Conservation (phyloP, 2,888 invertebrate genomes). For the Lasioglossum figueresi region DNA sequence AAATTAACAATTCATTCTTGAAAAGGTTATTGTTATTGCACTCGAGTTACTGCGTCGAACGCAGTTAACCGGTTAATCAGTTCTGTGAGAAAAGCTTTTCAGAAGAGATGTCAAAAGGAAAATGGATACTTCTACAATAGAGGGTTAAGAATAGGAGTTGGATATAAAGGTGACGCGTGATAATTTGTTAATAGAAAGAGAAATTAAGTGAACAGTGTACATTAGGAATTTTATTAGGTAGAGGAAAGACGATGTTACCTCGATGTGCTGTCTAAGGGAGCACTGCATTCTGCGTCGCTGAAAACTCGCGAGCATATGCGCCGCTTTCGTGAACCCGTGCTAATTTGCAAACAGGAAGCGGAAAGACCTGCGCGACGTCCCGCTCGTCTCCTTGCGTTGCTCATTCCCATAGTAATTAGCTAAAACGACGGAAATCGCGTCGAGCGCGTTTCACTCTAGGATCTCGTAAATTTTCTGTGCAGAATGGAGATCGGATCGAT, state of each 20-base stretch:
- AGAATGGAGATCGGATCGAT: background rate
- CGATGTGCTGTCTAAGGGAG: background rate
- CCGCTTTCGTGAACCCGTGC: slow-evolving; percentile 54
- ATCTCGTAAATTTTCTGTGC: background rate
- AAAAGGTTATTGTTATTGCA: too few relatives aligned
- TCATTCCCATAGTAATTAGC: slow-evolving; percentile 2
- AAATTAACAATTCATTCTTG: too few relatives aligned
- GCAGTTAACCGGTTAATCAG: too few relatives aligned
- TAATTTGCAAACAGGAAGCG: slow-evolving; percentile 64
- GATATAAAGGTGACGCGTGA: background rate
- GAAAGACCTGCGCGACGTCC: slow-evolving; percentile 29
- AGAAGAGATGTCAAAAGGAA: too few relatives aligned
- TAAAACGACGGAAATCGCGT: background rate
- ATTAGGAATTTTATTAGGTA: background rate
- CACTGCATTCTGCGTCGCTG: slow-evolving; percentile 57
- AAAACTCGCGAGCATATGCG: slow-evolving; percentile 70
- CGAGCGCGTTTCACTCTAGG: background rate
- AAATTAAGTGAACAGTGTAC: background rate
- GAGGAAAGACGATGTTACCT: background rate
- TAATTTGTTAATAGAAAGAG: background rate
- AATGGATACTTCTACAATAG: too few relatives aligned
- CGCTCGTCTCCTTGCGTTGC: slow-evolving; percentile 1
- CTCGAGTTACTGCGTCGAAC: too few relatives aligned
- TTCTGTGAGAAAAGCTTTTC: too few relatives aligned
- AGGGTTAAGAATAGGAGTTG: too few relatives aligned